phyloP scores from a whole-genome alignment of 2,888 invertebrate species.

The Lamellibrachia columna region DNA sequence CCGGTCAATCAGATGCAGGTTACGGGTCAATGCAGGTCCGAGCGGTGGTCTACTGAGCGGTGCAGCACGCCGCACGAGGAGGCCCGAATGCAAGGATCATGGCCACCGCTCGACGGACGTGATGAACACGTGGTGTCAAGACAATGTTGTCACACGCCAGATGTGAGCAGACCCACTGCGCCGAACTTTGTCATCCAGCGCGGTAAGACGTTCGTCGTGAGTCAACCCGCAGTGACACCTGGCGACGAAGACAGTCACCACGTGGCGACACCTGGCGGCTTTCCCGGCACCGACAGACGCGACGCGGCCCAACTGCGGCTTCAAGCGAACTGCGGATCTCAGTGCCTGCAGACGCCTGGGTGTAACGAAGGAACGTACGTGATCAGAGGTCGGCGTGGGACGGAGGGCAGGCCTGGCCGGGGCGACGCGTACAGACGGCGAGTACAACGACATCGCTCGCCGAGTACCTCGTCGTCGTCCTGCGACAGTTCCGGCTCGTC shows the following conservation, averaged over 20 bases:
- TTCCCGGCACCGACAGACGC: not conserved
- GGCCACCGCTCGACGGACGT: not conserved
- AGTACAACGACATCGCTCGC: not conserved
- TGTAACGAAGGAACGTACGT: not conserved
- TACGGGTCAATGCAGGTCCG: not conserved
- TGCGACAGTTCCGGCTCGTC: not conserved
- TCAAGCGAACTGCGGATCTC: not conserved
- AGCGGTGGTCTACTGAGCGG: not conserved
- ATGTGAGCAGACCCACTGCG: not conserved
- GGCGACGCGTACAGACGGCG: not conserved
- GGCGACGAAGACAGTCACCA: not conserved
- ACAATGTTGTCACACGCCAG: not conserved
- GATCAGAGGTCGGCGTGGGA: not conserved
- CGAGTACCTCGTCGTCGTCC: not conserved
- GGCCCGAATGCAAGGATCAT: not conserved
- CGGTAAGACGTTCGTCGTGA: not conserved
- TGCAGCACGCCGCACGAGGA: not conserved
- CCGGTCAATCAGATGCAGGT: not conserved
- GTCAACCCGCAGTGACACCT: not conserved
- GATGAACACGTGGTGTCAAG: not conserved
- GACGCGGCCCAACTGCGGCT: not conserved
- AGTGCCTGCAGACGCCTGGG: not conserved
- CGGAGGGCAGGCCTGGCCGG: not conserved
- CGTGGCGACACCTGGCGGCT: not conserved
- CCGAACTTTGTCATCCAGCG: not conserved